phyloP scores from a whole-genome alignment of 2,888 invertebrate genomes.

The Drosophila kanekoi region DNA sequence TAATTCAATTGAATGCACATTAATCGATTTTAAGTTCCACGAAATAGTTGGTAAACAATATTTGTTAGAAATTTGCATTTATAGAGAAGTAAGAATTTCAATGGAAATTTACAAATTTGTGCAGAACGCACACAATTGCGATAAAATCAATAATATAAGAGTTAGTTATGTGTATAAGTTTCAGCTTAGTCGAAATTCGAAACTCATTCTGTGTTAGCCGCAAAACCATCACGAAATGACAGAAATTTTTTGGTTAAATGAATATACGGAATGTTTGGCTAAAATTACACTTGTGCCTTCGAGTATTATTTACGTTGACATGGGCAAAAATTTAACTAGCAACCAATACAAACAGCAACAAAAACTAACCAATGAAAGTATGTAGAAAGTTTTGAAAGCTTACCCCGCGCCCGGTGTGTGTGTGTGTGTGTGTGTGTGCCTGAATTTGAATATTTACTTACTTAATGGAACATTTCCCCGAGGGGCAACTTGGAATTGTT shows the following conservation, averaged over 20 bases:
- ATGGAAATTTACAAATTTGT: not conserved
- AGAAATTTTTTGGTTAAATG: slow-evolving; percentile 11
- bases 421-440: not conserved
- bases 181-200: slow-evolving; percentile 1
- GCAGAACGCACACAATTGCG: not conserved
- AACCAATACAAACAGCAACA: slow-evolving; percentile 26
- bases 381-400: slow-evolving; percentile 44
- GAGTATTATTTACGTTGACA: slow-evolving; percentile 45
- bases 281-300: slow-evolving; percentile 23
- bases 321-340: slow-evolving; percentile 17
- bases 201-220: not conserved
- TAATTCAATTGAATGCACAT: not conserved
- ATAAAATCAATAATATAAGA: not conserved
- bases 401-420: not conserved
- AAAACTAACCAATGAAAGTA: slow-evolving; percentile 20
- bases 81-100: not conserved
- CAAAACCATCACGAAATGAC: not conserved
- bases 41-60: not conserved
- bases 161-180: not conserved
- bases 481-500: slow-evolving; percentile 47
- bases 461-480: slow-evolving; percentile 51
- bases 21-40: not conserved
- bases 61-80: slow-evolving; percentile 9
- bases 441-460: slow-evolving; percentile 48
- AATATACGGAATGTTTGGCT: slow-evolving; percentile 11